Base-by-base conservation (phyloP, 2,797 vertebrate species). In the Podarcis siculus region DNA sequence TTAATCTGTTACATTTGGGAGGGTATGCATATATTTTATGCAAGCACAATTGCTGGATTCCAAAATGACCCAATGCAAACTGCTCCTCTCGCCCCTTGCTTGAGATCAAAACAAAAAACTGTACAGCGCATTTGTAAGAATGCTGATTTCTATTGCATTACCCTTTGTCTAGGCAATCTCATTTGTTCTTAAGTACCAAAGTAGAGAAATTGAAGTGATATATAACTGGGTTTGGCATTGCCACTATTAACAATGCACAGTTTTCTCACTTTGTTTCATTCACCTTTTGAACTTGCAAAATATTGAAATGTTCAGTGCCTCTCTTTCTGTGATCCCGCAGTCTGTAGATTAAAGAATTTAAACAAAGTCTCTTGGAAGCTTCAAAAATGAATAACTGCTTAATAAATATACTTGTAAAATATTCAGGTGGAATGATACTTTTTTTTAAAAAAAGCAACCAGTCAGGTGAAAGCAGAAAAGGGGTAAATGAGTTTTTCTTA, bases 391-490 rank as follows among this genome's bases (percentile, higher is more conserved):
- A 90, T 89, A 0, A 89, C 49, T 21, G 67, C 32, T 82, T 84
- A 72, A 25, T 91, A 88, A 90, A 91, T 84, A 1, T 87, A 88
- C 79, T 45, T 35, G 45, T 91, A 83, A 92, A 93, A 91, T 91
- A 91, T 78, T 83, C 35, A 66, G n/a, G 17, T 32, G 35, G 87
- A 89, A 83, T n/a, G 75, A 32, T 87, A 19, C 15, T 64, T 84
- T 55, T 5, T 1, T 27, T 49, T 37, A 82, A 15, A 58, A 8
- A 49, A 49, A 69, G n/a, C 9, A 10, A 6, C 23, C 35, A 42
- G 25, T 39, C 45, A 23, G 69, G 27, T 61, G 37, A 64, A 55
- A 35, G 32, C 23, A 75, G 71, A 64, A 75, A 88, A 23, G 85
- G 86, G 8, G 77, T 42, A 27, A 92, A 82, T 75, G 72, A 35